A percentile compares a stretch with the other conserved stretches of the same genome.
Evolutionary conservation across 1,140 invertebrate genomes (phyloP).

Genomic region (Anthonomus grandis): DNA sequence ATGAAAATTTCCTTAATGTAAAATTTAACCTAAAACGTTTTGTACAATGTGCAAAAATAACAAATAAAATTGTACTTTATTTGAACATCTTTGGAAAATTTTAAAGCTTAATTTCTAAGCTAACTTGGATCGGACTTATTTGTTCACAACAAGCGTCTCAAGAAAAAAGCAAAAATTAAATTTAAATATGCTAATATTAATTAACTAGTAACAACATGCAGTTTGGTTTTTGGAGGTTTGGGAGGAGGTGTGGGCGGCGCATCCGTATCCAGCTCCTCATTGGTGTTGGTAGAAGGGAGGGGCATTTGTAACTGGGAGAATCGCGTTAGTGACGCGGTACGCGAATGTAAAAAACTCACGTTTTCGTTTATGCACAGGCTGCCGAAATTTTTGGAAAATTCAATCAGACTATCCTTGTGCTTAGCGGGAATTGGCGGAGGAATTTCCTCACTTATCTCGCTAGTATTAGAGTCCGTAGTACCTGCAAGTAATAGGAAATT

Average conservation of each 20-base stretch:
- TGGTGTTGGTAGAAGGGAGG: too few species aligned
- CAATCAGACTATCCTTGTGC: slow-evolving; percentile 53
- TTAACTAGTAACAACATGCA: slow-evolving; percentile 1
- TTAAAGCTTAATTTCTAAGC: too few species aligned
- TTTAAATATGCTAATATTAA: background rate
- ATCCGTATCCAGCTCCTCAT: slow-evolving; percentile 34
- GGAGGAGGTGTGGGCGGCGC: slow-evolving; percentile 57
- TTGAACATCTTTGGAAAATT: too few species aligned
- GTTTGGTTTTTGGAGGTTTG: slow-evolving; percentile 55
- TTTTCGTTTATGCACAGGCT: slow-evolving; percentile 36
- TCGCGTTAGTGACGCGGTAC: slow-evolving; percentile 30
- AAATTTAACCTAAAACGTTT: too few species aligned
- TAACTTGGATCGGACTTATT: too few species aligned
- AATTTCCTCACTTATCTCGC: slow-evolving; percentile 62
- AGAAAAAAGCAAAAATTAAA: background rate
- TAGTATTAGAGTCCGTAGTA: slow-evolving; percentile 64
- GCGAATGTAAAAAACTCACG: slow-evolving; percentile 41
- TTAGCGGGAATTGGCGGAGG: slow-evolving; percentile 67
- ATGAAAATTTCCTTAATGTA: too few species aligned
- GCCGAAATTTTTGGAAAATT: too few species aligned
- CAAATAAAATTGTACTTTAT: too few species aligned
- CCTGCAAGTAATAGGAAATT: too few species aligned
- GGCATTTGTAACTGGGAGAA: slow-evolving; percentile 16
- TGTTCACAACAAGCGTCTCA: background rate
- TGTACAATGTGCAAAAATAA: too few species aligned